Evolutionary conservation across 2,113 vertebrate species (phyloP), one percentile per base, ranked within the genome.

Genomic region (Herpetotheres cachinnans): DNA sequence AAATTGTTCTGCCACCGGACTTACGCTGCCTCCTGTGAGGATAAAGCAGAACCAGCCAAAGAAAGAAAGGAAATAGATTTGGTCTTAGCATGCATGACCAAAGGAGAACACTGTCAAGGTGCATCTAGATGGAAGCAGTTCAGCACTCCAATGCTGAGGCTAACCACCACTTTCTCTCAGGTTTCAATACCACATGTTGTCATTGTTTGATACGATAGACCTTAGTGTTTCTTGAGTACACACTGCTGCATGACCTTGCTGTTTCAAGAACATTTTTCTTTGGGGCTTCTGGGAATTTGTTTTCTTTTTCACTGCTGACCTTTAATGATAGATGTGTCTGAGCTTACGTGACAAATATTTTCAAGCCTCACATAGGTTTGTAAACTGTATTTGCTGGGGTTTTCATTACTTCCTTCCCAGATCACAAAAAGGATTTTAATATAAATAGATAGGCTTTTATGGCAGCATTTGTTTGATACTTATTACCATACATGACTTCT

Each of bases 271-370:
- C 89, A 61, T 89, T 96, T 96, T 82, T 93, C 83, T 93, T 32
- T 87, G 34, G 54, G 81, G 61, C 70, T 94, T 93, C 77, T 93
- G 93, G 92, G 89, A 94, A 78, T 95, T 65, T 95, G 56, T 95
- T 96, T 92, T 91, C 47, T 84, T 93, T 89, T 96, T 92, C 72
- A 72, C 36, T 79, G 91, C 86, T 95, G 93, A 97, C 91, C 77
- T 96, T 77, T 92, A 82, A 95, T 80, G 86, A 94, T 82, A 94
- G 91, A 95, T 95, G 72, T 87, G 70, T 77, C 73, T 89, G 83
- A 93, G 80, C 63, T 94, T 92, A 61, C 30, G 2, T 91, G 92
- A 93, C 80, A 96, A 95, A 95, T 92, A 76, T 83, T 95, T 79
- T 83, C 81, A 73, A 88, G 86, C 56, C 42, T 91, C 73, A 47